A percentile compares a stretch with the other conserved stretches of the same genome.
Conservation (phyloP, 2,113 vertebrate species). For the Chaetodon auriga region DNA sequence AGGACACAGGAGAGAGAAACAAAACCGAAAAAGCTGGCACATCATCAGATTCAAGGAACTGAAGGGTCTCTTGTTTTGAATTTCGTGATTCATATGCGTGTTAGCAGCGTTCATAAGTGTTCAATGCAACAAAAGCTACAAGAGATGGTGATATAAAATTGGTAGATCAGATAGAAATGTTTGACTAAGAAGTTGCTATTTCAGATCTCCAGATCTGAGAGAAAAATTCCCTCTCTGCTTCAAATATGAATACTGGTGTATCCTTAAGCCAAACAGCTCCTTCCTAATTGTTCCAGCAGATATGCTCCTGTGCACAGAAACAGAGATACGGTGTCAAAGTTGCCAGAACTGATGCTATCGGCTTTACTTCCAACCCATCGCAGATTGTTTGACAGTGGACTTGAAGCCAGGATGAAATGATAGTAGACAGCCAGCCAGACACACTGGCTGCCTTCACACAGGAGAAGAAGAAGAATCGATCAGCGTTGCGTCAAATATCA, state of each 20-base stretch:
- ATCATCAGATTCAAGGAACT: neutral
- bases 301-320: neutral
- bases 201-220: conserved; percentile 19
- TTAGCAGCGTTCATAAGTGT: neutral
- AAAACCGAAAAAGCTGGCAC: neutral
- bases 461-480: conserved; percentile 52
- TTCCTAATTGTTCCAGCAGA: neutral
- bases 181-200: conserved; percentile 5
- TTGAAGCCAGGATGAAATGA: conserved; percentile 7
- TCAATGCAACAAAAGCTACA: neutral
- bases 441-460: conserved; percentile 26
- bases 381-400: conserved; percentile 34
- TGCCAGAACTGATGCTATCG: neutral
- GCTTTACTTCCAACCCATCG: conserved; percentile 19
- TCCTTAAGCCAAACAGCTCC: conserved; percentile 11
- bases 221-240: neutral
- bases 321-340: conserved; percentile 11
- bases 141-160: neutral
- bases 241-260: neutral
- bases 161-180: neutral
- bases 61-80: neutral
- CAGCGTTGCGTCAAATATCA: conserved; percentile 53
- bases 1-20: neutral
- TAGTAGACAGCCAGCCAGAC: conserved; percentile 36
- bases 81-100: neutral